Base-by-base conservation (phyloP, 2,888 invertebrate species). In the Odiellus spinosus region DNA sequence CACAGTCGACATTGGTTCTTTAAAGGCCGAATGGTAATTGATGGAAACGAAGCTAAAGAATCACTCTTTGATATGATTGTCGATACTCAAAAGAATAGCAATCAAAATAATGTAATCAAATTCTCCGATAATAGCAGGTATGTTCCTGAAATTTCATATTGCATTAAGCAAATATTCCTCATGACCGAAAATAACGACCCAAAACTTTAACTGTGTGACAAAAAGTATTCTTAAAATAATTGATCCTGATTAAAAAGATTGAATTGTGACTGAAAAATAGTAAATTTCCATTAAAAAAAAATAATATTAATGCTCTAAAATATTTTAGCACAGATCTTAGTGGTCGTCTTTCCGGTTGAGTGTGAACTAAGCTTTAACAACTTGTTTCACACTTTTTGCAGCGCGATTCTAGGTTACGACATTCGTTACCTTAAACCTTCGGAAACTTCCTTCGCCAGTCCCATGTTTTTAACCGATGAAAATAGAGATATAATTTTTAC, bases 1-100 rank as follows among this genome's bases (percentile, higher is more conserved):
- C 96, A 98, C 67, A 91, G 91, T 51, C 75, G 96, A 4, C 96
- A 98, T 72, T 96, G 96, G 96, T 96, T 96, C 70, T 96, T 96
- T 68, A 86, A 86, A 59, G 74, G 93, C 0, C 76, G 77, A 61
- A 77, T 91, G 70, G 66, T 85, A 42, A 72, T 93, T 42, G 84
- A 95, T 69, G 87, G 83, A 0, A 67, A 76, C 57, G 76, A 80
- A 60, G 69, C 79, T 55, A 70, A 78, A n/a, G 73, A 82, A 60
- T 86, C 90, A 0, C 71, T 98, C 11, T 83, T 98, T 59, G 80
- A 85, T 61, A 83, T 91, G 81, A 87, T 98, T 42, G 82, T 85
- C 60, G 78, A 80, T 39, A 96, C 96, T 0, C 91, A 95, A 63
- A 69, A 75, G 4, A 68, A 73, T 55, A 82, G 85, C 8, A 93